phyloP scores from a whole-genome alignment of 2,113 vertebrate genomes.

The Dipodomys ordii region DNA sequence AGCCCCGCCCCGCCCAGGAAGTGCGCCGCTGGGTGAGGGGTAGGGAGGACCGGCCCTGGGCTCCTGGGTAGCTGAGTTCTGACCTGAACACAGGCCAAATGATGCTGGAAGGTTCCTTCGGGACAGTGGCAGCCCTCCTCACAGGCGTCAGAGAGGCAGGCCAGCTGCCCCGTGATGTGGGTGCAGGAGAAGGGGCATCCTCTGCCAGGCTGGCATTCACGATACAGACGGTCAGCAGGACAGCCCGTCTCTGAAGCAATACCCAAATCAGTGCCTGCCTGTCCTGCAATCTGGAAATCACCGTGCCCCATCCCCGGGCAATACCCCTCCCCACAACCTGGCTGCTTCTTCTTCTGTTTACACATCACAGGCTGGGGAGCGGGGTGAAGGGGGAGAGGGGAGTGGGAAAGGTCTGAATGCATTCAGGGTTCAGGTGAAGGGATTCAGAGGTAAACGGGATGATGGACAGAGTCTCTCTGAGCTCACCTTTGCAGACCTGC shows the following conservation, averaged over 20 bases:
- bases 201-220: conserved; percentile 89
- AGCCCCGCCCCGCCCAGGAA: no score
- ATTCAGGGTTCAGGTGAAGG: not conserved
- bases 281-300: conserved; percentile 60
- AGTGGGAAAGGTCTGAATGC: not conserved
- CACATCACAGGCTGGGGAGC: not conserved
- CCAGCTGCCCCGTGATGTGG: conserved; percentile 88
- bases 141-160: conserved; percentile 90
- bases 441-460: not conserved
- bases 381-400: no score
- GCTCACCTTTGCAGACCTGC: conserved; percentile 86
- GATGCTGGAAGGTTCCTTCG: conserved; percentile 88
- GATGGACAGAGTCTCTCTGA: no score
- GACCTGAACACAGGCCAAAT: conserved; percentile 88
- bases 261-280: not conserved
- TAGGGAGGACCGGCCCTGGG: not conserved
- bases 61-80: not conserved
- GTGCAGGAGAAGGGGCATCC: conserved; percentile 94
- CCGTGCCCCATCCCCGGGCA: conserved; percentile 77
- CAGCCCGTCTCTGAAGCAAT: conserved; percentile 91
- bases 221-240: conserved; percentile 89
- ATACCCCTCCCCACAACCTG: not conserved
- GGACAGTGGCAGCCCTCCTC: conserved; percentile 95
- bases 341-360: not conserved
- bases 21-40: no score